Evolutionary conservation across 2,113 vertebrate species (phyloP).

Genomic region (Amia ocellicauda): DNA sequence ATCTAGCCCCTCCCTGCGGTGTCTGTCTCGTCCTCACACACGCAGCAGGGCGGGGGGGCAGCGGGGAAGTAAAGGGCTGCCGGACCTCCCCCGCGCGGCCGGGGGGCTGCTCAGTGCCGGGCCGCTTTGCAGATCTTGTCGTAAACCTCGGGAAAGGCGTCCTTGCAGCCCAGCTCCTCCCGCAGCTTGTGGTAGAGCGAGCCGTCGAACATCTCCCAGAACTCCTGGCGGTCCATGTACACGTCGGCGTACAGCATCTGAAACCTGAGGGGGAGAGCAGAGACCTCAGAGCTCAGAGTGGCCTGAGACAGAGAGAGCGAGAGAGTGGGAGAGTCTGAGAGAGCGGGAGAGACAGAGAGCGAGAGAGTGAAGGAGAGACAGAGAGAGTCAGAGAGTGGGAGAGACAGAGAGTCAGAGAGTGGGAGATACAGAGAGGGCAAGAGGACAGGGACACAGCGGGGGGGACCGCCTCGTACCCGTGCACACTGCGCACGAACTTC

Average conservation of each 20-base stretch:
- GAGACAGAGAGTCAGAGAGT: background rate
- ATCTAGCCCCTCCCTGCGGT: too few species aligned
- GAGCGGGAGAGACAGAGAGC: background rate
- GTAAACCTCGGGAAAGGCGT: constrained; percentile 94
- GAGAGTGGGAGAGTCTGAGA: too few species aligned
- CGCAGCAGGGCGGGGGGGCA: too few species aligned
- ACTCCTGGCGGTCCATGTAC: constrained; percentile 93
- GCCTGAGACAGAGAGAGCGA: too few species aligned
- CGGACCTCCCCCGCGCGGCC: too few species aligned
- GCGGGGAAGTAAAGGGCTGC: too few species aligned
- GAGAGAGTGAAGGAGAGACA: background rate
- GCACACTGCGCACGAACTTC: constrained; percentile 88
- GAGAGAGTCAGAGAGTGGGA: background rate
- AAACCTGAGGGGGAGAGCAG: constrained; percentile 72
- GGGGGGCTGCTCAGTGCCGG: constrained; percentile 72
- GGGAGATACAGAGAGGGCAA: background rate
- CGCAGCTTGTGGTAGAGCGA: constrained; percentile 84
- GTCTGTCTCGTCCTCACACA: too few species aligned
- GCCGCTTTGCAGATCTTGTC: constrained; percentile 97
- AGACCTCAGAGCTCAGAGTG: background rate
- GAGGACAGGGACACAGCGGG: too few species aligned
- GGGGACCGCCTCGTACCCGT: constrained; percentile 74
- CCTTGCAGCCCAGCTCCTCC: constrained; percentile 79
- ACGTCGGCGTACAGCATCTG: constrained; percentile 98
- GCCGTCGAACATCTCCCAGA: constrained; percentile 98